phyloP scores from a whole-genome alignment of 2,888 invertebrate genomes.

The Steinernema hermaphroditum region DNA sequence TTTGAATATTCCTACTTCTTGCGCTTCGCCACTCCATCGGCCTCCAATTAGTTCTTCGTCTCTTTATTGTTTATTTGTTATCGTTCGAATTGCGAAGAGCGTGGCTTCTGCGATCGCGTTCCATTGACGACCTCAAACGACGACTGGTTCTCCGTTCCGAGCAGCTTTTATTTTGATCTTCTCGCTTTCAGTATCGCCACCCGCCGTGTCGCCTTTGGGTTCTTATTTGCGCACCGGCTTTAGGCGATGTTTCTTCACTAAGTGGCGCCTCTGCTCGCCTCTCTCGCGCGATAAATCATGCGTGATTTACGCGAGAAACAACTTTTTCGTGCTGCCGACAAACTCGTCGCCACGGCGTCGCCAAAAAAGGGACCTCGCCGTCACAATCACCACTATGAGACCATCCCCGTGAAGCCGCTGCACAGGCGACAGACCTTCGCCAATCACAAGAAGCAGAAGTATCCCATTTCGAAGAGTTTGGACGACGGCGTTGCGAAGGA shows the following conservation, averaged over 20 bases:
- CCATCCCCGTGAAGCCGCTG: conserved; percentile 14
- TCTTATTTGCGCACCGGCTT: conserved; percentile 1
- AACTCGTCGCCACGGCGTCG: conserved; percentile 22
- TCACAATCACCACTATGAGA: conserved; percentile 24
- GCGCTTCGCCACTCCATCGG: neutral
- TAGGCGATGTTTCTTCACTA: conserved; percentile 30
- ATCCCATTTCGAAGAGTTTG: conserved; percentile 25
- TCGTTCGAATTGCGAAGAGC: conserved; percentile 5
- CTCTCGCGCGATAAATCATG: conserved; percentile 34
- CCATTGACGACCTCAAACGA: neutral
- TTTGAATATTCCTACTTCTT: conserved; percentile 4
- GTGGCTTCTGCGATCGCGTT: too few species aligned
- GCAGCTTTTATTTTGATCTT: neutral
- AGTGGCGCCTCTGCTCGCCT: conserved; percentile 42
- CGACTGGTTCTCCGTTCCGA: neutral
- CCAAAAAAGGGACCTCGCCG: conserved; percentile 19
- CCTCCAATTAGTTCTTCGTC: neutral
- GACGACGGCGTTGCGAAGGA: neutral
- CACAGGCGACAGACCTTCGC: conserved; percentile 17
- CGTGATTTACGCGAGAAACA: conserved; percentile 28
- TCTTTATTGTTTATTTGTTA: conserved; percentile 5
- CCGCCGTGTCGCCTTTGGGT: neutral
- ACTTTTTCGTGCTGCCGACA: neutral
- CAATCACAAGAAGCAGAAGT: conserved; percentile 14
- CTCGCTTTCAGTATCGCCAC: neutral